These are phyloP conservation scores for Conus canariensis DNA, from an alignment of 2,888 invertebrate genomes.

Conservation along the genomic window DNA sequence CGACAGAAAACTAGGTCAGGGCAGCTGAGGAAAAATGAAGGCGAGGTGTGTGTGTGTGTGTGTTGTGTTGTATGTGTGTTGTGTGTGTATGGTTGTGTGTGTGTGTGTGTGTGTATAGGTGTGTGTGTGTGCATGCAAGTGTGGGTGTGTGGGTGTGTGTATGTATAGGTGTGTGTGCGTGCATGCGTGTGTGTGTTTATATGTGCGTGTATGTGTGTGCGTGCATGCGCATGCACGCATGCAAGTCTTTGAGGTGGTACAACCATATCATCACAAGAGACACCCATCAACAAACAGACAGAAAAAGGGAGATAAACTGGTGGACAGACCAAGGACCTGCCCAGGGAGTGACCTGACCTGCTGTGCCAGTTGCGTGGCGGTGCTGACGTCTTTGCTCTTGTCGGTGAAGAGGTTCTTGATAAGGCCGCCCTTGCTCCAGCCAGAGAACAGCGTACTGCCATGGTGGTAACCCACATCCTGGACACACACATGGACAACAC, in stretches of 20 bases:
- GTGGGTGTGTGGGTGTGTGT: background rate
- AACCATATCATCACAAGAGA: background rate
- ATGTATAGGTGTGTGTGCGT: background rate
- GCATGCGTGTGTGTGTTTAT: background rate
- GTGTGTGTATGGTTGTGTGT: background rate
- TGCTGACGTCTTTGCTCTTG: slow-evolving; percentile 48
- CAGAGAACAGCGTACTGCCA: slow-evolving; percentile 75
- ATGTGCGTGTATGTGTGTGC: background rate
- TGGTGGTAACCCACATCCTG: slow-evolving; percentile 78
- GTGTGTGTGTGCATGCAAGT: too few species aligned
- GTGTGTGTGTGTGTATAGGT: background rate
- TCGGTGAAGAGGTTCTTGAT: slow-evolving; percentile 73
- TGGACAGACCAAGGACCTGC: background rate
- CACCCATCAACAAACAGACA: slow-evolving; percentile 9
- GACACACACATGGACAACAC: slow-evolving; percentile 27
- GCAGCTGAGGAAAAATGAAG: too few species aligned
- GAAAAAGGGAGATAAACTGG: background rate
- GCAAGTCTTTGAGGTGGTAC: too few species aligned
- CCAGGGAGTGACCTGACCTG: slow-evolving; percentile 21
- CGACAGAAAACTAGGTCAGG: background rate
- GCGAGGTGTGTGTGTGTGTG: background rate
- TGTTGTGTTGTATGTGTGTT: background rate
- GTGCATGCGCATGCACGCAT: too few species aligned
- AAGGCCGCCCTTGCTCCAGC: slow-evolving; percentile 75
- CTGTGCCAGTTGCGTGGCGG: background rate